phyloP scores from a whole-genome alignment of 2,113 vertebrate genomes.

The Delphinapterus leucas region DNA sequence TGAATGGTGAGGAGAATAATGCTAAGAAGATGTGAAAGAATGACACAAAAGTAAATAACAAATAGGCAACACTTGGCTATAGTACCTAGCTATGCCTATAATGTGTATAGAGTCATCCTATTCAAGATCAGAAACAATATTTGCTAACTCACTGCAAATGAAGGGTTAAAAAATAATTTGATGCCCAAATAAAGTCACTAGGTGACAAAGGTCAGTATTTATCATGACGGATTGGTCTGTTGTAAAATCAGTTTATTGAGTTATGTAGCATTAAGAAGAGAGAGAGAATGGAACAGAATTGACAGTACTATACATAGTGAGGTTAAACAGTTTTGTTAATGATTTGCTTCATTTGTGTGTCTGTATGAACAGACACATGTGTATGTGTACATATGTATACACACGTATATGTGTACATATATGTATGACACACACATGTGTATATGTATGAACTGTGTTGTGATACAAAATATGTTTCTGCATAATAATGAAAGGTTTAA shows the following conservation, averaged over 20 bases:
- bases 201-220: not conserved
- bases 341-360: not conserved
- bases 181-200: not conserved
- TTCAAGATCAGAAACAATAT: not conserved
- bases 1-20: not conserved
- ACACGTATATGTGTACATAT: too few species aligned
- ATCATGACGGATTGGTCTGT: not conserved
- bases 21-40: not conserved
- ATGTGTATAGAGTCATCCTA: not conserved
- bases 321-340: not conserved
- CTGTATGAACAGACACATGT: too few species aligned
- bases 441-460: not conserved
- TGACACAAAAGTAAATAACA: not conserved
- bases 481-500: not conserved
- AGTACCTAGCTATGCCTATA: not conserved
- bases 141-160: not conserved
- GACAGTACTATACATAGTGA: not conserved
- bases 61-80: fast-evolving
- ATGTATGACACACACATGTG: too few species aligned
- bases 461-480: not conserved
- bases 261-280: not conserved
- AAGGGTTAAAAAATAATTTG: not conserved
- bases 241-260: not conserved
- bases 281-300: not conserved
- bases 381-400: too few species aligned